Conservation (phyloP, 2,113 vertebrate genomes). For the Otocyon megalotis region DNA sequence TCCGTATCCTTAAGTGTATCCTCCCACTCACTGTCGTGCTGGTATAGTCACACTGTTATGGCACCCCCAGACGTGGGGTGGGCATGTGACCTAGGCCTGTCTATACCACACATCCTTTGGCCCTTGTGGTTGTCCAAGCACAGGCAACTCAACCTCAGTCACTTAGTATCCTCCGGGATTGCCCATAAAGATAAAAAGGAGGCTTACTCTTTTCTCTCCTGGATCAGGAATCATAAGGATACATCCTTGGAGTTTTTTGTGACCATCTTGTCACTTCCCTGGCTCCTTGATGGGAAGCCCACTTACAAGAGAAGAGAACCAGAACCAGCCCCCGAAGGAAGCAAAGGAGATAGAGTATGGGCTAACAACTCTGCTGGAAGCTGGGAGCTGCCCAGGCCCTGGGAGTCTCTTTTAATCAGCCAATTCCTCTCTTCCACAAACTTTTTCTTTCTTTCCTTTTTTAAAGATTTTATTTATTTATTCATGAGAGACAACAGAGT, state of each 20-base stretch:
- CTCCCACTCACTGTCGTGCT: background rate
- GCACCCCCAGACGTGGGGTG: background rate
- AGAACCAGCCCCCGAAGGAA: background rate
- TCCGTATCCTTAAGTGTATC: background rate
- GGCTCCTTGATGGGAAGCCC: background rate
- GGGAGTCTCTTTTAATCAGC: background rate
- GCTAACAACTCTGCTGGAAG: background rate
- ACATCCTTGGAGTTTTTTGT: background rate
- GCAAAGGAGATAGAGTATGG: background rate
- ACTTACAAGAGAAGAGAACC: background rate
- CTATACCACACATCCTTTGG: background rate
- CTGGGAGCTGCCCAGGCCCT: no score
- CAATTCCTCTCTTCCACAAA: background rate
- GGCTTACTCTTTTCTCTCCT: background rate
- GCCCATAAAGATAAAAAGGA: background rate
- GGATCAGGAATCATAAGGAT: background rate
- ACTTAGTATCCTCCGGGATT: background rate
- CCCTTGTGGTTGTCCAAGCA: background rate
- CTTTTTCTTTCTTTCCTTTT: no score
- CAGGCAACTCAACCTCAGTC: background rate
- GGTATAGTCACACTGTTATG: accelerated
- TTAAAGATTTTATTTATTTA: no score
- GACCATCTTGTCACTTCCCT: background rate
- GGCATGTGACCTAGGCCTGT: background rate
- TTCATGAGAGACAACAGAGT: no score